phyloP scores from a whole-genome alignment of 2,888 invertebrate genomes.

The Troides helena region DNA sequence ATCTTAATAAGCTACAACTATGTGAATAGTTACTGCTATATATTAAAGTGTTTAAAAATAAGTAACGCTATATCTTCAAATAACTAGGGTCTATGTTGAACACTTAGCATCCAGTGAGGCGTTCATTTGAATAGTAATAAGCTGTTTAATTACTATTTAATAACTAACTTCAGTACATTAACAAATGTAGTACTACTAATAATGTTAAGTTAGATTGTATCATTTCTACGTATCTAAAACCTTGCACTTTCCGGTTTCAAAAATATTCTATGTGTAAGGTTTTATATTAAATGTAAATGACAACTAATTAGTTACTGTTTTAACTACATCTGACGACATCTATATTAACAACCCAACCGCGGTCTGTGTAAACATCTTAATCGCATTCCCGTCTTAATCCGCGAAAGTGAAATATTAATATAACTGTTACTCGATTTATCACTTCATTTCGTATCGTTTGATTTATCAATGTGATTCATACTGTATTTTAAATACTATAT shows the following conservation, averaged over 20 bases:
- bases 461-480: slow-evolving; percentile 67
- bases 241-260: background rate
- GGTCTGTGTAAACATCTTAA: slow-evolving; percentile 43
- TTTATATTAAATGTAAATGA: no score
- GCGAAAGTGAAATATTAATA: slow-evolving; percentile 64
- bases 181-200: no score
- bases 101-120: no score
- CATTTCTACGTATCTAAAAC: background rate
- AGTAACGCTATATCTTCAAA: no score
- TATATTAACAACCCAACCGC: slow-evolving; percentile 39
- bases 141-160: no score
- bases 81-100: no score
- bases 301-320: slow-evolving; percentile 1
- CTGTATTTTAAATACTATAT: slow-evolving; percentile 22
- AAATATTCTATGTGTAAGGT: background rate
- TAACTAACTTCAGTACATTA: no score
- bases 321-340: slow-evolving; percentile 33
- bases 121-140: no score
- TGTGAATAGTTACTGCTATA: no score
- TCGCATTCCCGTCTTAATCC: slow-evolving; percentile 60
- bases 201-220: background rate
- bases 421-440: slow-evolving; percentile 63
- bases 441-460: slow-evolving; percentile 60
- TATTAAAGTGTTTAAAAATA: no score
- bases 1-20: no score